Conservation (phyloP, 2,113 vertebrate genomes). For the Arvicanthis niloticus region DNA sequence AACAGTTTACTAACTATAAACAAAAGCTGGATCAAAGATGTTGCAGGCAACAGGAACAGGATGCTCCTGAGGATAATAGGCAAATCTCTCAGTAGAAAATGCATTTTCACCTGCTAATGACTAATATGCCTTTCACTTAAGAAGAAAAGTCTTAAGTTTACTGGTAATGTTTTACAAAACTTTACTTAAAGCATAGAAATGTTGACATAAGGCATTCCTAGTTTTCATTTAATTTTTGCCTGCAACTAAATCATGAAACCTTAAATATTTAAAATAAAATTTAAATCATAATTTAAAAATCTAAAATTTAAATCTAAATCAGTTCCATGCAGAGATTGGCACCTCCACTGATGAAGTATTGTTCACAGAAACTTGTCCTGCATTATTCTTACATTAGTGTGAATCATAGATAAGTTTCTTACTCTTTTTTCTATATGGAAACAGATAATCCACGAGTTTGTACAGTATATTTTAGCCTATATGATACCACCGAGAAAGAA, state of each 20-base stretch:
- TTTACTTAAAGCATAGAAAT: neutral
- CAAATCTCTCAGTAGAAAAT: conserved; percentile 42
- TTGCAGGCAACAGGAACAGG: neutral
- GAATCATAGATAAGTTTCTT: neutral
- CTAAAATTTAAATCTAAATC: neutral
- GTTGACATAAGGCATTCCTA: neutral
- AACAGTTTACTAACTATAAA: conserved; percentile 40
- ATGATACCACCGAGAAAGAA: neutral
- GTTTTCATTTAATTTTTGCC: conserved; percentile 12
- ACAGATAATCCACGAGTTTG: neutral
- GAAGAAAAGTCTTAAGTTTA: conserved; percentile 56
- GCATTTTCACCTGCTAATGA: conserved; percentile 52
- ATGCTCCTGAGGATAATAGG: neutral
- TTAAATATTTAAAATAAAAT: neutral
- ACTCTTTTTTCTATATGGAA: conserved; percentile 56
- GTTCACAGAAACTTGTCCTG: neutral
- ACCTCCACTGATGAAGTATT: neutral
- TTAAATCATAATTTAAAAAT: too few relatives aligned
- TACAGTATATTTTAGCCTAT: neutral
- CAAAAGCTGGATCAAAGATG: neutral
- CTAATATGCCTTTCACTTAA: conserved; percentile 35
- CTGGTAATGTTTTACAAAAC: neutral
- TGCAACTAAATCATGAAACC: neutral
- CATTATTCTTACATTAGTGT: conserved; percentile 3
- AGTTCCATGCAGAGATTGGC: neutral